Percentiles rank a stretch among this genome's conserved stretches.
Evolutionary conservation across 2,888 invertebrate genomes (phyloP).

Genomic region (Andrena marginata): DNA sequence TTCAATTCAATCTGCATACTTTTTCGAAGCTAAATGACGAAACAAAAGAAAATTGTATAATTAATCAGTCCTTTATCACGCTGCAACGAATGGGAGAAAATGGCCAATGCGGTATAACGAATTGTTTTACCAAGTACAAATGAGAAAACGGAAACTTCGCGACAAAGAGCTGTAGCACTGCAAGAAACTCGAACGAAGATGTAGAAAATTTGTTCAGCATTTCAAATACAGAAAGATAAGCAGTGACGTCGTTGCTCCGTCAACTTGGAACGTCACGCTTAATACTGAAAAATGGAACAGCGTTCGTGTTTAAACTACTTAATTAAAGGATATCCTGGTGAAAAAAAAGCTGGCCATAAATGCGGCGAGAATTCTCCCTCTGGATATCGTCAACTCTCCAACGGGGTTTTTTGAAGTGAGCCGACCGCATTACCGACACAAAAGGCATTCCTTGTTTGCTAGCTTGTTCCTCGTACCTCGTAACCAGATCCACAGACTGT

Average conservation of each 20-base stretch:
- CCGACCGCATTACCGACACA: constrained; percentile 32
- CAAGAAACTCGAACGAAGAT: background rate
- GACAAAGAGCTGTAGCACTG: background rate
- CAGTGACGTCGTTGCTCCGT: background rate
- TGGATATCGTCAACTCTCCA: constrained; percentile 60
- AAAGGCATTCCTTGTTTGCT: constrained; percentile 65
- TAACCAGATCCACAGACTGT: constrained; percentile 62
- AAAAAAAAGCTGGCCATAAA: constrained; percentile 12
- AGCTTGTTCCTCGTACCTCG: constrained; percentile 43
- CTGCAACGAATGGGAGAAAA: background rate
- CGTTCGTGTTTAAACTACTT: background rate
- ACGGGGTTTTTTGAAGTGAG: constrained; percentile 45
- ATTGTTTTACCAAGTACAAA: background rate
- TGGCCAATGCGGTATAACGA: background rate
- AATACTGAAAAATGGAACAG: background rate
- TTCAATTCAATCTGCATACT: background rate
- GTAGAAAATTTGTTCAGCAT: background rate
- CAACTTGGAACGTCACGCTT: background rate
- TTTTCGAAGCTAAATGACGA: background rate
- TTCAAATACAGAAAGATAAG: background rate
- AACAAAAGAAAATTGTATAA: background rate
- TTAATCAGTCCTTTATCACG: background rate
- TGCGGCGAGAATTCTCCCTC: constrained; percentile 29
- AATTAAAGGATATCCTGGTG: constrained; percentile 18
- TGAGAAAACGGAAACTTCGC: background rate